phyloP scores from a whole-genome alignment of 1,140 invertebrate species.

The Dendrolimus punctatus region DNA sequence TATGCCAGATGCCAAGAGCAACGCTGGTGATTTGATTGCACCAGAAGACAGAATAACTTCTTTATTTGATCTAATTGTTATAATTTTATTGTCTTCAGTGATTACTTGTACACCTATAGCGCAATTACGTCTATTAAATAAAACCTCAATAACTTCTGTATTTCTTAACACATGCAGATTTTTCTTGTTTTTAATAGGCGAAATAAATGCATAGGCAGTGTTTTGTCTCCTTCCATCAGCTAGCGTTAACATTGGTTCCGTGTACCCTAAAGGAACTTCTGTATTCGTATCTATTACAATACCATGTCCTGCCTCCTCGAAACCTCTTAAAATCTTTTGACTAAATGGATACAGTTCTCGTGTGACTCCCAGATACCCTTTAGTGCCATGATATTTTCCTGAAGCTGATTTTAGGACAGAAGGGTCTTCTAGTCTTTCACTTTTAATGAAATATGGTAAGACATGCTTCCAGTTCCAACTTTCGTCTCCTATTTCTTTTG shows the following conservation, averaged over 20 bases:
- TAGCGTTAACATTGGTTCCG: not conserved
- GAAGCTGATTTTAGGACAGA: conserved; percentile 1
- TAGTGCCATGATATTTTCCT: conserved; percentile 7
- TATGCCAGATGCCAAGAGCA: conserved; percentile 75
- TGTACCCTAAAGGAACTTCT: conserved; percentile 9
- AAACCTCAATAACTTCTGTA: conserved; percentile 53
- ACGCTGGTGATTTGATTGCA: conserved; percentile 73
- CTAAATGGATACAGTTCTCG: conserved; percentile 1
- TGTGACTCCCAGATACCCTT: conserved; percentile 8
- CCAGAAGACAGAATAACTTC: conserved; percentile 76
- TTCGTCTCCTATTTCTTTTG: conserved; percentile 5
- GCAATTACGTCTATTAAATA: conserved; percentile 65
- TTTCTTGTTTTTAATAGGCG: conserved; percentile 53
- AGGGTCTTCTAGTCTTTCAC: conserved; percentile 9
- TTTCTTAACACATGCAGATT: conserved; percentile 61
- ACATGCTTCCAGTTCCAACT: conserved; percentile 13
- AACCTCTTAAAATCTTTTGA: conserved; percentile 7
- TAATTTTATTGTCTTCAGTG: conserved; percentile 22
- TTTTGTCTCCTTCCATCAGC: conserved; percentile 62
- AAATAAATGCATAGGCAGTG: conserved; percentile 71
- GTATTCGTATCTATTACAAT: conserved; percentile 1
- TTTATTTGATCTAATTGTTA: conserved; percentile 39
- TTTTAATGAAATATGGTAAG: conserved; percentile 12
- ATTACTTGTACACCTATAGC: conserved; percentile 75
- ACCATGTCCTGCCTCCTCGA: conserved; percentile 7